Base-by-base conservation (phyloP, 2,797 vertebrate genomes). In the Sebastes nivosus region DNA sequence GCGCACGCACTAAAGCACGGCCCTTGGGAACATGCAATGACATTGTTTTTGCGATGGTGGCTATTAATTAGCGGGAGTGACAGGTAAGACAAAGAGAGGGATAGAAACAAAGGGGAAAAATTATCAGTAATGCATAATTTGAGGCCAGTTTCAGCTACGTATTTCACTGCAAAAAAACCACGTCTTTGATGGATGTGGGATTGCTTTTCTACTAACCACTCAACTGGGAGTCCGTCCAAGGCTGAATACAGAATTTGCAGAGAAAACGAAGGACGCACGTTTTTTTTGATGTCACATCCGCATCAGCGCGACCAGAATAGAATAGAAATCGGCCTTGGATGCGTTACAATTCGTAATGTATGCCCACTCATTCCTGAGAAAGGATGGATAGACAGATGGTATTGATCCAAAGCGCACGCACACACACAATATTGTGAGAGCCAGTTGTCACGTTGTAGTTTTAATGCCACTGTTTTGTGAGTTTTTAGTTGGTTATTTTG, bases 61-160 rank as follows among this genome's bases (percentile, higher is more conserved):
- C 67, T 79, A 69, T 85, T 86, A 86, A 87, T 92, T 86, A 88
- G 74, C 12, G 1, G 20, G 60, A 79, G 58, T 75, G 86, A 82
- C 73, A 79, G 66, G 52, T 74, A 65, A 59, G 59, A 84, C 57
- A 73, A 66, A 79, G 73, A 61, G 25, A 58, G 25, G 8, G 38
- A 27, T 14, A 20, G 74, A 16, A 57, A 67, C 30, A 42, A 36
- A 42, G 5, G 18, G 14, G 20, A 14, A 69, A 54, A 10, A 74
- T 50, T 1, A 50, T 50, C 46, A 67, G 54, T 63, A 34, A 67
- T 32, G 34, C 12, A 10, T 30, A 6, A 68, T 61, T 69, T 72
- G 2, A 36, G 25, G 58, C 34, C 22, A 5, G 10, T 29, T 57
- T 67, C n/a, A 2, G 42, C 20, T 67, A 9, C 34, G 61, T 27